Evolutionary conservation across 1,140 invertebrate genomes (phyloP), one percentile per base, ranked within the genome.

Genomic region (Drosophila sechellia): DNA sequence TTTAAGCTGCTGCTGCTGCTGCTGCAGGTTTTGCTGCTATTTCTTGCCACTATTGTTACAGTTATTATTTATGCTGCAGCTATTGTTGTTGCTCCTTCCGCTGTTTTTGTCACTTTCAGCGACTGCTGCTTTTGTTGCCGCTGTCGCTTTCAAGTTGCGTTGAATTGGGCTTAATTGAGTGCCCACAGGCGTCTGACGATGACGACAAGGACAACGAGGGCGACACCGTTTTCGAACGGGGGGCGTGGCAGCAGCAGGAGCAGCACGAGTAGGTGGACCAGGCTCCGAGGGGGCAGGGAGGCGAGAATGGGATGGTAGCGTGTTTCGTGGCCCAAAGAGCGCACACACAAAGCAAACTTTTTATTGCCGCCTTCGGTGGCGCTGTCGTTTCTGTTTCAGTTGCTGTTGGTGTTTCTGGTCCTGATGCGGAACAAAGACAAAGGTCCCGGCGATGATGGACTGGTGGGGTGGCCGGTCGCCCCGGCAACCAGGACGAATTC

Each of bases 141-240:
- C 57, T 55, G 75, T 76, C 74, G 60, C 64, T 84, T 84, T 79
- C 70, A 79, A 84, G 80, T 75, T 71, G 69, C 76, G 46, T 80
- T 80, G 72, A 85, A 85, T 85, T 85, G 81, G 71, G 68, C 83
- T 74, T 85, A 85, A 85, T 85, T 85, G 81, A 85, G 81, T 85
- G 81, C 58, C 81, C 81, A 77, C 69, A 81, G 77, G 81, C 80
- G 64, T 65, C 59, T 63, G 59, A 59, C 34, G 52, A 54, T 17
- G 59, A 35, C 17, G 45, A 50, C 27, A 53, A 42, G 58, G 52
- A 61, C 27, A 57, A 61, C 53, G 56, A 60, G 35, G 59, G 58
- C 53, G 73, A 61, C 65, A 75, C 69, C 54, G 54, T 59, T 69
- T 34, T 46, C 8, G 20, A 37, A 4, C 11, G 37, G 20, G 31